Percentiles rank a stretch among this genome's conserved stretches.
Evolutionary conservation across 2,113 vertebrate genomes (phyloP).

Genomic region (Pyxicephalus adspersus): DNA sequence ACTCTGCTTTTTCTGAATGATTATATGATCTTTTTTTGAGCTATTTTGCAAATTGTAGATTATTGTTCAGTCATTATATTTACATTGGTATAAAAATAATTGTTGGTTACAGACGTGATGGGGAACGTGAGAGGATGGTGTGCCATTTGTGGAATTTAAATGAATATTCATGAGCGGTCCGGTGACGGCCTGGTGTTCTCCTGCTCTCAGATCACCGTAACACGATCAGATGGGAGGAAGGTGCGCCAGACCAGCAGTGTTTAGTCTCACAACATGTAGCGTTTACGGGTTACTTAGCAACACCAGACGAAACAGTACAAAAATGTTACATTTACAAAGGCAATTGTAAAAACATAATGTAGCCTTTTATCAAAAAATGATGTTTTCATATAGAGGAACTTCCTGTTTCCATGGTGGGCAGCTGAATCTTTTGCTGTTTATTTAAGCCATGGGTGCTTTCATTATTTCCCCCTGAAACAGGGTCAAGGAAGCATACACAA

Average conservation of each 20-base stretch:
- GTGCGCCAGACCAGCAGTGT: slow-evolving; percentile 37
- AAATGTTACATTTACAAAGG: slow-evolving; percentile 14
- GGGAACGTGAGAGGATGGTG: not conserved
- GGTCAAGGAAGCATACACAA: no score
- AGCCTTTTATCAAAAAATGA: slow-evolving; percentile 28
- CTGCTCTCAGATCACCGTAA: slow-evolving; percentile 21
- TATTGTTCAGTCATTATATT: not conserved
- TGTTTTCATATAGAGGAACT: not conserved
- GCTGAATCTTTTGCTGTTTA: not conserved
- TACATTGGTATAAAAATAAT: not conserved
- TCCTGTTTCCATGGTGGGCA: not conserved
- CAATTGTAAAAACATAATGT: slow-evolving; percentile 17
- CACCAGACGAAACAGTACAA: slow-evolving; percentile 25
- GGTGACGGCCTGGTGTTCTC: slow-evolving; percentile 9
- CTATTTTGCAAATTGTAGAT: not conserved
- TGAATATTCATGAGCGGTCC: slow-evolving; percentile 22
- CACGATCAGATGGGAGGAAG: slow-evolving; percentile 37
- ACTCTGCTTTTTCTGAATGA: not conserved
- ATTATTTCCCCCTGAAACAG: slow-evolving; percentile 24
- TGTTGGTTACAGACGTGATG: not conserved
- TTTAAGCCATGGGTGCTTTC: slow-evolving; percentile 5
- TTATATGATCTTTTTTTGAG: not conserved
- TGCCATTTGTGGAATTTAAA: slow-evolving; percentile 1
- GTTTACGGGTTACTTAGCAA: slow-evolving; percentile 40
- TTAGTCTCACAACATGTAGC: slow-evolving; percentile 25